phyloP scores from a whole-genome alignment of 2,797 vertebrate genomes.

The Melanotaenia parkinsoni region DNA sequence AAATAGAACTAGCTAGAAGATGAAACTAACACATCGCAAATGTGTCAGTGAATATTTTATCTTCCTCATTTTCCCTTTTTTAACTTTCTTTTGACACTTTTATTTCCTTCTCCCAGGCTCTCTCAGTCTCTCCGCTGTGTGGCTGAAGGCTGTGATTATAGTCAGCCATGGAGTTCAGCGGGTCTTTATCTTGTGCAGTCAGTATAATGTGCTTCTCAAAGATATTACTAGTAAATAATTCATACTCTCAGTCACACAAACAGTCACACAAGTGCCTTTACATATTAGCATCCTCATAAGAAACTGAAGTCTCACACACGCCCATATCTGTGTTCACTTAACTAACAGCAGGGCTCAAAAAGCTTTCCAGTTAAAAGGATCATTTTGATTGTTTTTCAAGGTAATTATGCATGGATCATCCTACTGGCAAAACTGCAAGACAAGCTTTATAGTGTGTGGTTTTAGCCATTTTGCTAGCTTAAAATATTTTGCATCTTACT shows the following conservation, averaged over 20 bases:
- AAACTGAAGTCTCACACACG: conserved; percentile 8
- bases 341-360: conserved; percentile 21
- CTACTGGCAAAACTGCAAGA: conserved; percentile 45
- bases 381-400: conserved; percentile 54
- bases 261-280: conserved; percentile 45
- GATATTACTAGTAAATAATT: conserved; percentile 77
- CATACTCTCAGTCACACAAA: conserved; percentile 60
- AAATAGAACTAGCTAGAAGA: conserved; percentile 5
- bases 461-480: conserved; percentile 33
- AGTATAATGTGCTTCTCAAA: conserved; percentile 69
- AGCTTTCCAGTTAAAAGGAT: conserved; percentile 63
- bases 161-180: conserved; percentile 60
- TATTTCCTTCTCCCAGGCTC: conserved; percentile 29
- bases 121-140: conserved; percentile 10
- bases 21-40: conserved; percentile 6
- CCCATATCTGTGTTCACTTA: background rate
- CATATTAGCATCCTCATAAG: conserved; percentile 37
- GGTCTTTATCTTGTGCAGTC: conserved; percentile 68
- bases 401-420: conserved; percentile 53
- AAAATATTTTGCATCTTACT: conserved; percentile 40
- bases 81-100: conserved; percentile 34
- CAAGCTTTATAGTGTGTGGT: conserved; percentile 44
- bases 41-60: conserved; percentile 12
- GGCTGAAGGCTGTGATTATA: conserved; percentile 63
- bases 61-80: conserved; percentile 13